A percentile compares a stretch with the other conserved stretches of the same genome.
Conservation (phyloP, 2,888 invertebrate genomes). For the Cosmia pyralina region DNA sequence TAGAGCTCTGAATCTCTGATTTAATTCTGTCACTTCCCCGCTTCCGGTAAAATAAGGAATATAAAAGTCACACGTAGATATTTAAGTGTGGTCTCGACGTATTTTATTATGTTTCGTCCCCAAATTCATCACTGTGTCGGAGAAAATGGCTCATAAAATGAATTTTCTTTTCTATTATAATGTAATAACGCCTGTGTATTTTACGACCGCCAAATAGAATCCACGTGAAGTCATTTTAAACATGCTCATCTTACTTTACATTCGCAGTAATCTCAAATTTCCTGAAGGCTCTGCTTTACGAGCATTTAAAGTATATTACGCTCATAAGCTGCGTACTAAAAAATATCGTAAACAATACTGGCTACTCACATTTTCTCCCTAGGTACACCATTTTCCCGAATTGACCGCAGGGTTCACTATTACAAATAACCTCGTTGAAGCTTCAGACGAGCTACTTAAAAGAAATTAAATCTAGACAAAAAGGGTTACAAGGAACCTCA, state of each 20-base stretch:
- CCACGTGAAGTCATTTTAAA: slow-evolving; percentile 41
- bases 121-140: slow-evolving; percentile 36
- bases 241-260: slow-evolving; percentile 47
- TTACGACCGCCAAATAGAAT: slow-evolving; percentile 45
- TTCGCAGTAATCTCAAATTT: slow-evolving; percentile 49
- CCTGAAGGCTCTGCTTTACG: slow-evolving; percentile 38
- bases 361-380: slow-evolving; percentile 24
- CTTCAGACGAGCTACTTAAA: slow-evolving; percentile 39
- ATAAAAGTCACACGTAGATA: slow-evolving; percentile 46
- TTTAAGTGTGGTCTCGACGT: slow-evolving; percentile 35
- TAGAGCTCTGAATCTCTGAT: slow-evolving; percentile 49
- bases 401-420: slow-evolving; percentile 30
- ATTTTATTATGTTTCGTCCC: slow-evolving; percentile 41
- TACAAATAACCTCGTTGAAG: slow-evolving; percentile 43
- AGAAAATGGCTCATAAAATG: slow-evolving; percentile 29
- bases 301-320: slow-evolving; percentile 50
- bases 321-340: slow-evolving; percentile 45
- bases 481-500: slow-evolving; percentile 41
- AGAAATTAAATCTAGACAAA: slow-evolving; percentile 60
- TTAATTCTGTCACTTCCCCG: slow-evolving; percentile 51
- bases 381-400: slow-evolving; percentile 32
- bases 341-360: slow-evolving; percentile 46
- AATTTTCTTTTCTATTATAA: slow-evolving; percentile 31
- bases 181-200: slow-evolving; percentile 45
- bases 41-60: slow-evolving; percentile 43